Conservation (phyloP, 1,140 invertebrate genomes). For the Ips typographus region DNA sequence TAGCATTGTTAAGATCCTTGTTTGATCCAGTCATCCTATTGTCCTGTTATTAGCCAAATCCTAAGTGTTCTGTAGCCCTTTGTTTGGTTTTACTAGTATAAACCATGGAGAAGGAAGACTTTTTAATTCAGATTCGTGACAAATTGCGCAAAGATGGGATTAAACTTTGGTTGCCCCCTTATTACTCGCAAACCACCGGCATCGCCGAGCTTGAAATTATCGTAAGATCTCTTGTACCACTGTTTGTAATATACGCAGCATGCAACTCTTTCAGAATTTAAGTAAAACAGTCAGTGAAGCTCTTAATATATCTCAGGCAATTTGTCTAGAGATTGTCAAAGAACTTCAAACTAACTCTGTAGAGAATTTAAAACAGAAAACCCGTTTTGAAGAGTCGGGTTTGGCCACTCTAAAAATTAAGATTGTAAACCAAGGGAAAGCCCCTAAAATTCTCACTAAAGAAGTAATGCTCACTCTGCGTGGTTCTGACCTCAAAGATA, state of each 20-base stretch:
- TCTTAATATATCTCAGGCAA: conserved; percentile 56
- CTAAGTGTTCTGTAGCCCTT: no score
- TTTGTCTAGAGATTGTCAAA: conserved; percentile 57
- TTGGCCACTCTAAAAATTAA: conserved; percentile 64
- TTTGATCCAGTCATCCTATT: no score
- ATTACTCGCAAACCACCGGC: conserved; percentile 56
- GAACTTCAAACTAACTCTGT: conserved; percentile 68
- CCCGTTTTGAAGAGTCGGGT: conserved; percentile 65
- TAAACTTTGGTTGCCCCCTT: conserved; percentile 73
- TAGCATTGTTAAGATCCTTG: no score
- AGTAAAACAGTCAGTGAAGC: conserved; percentile 56
- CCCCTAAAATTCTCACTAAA: conserved; percentile 52
- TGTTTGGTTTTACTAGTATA: no score
- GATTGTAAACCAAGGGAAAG: conserved; percentile 52
- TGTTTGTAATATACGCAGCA: background rate
- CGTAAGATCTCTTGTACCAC: conserved; percentile 45
- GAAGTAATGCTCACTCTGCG: conserved; percentile 54
- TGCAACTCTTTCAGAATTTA: conserved; percentile 55
- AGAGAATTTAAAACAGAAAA: conserved; percentile 64
- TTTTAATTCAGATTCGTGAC: conserved; percentile 62
- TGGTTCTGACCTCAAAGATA: conserved; percentile 59
- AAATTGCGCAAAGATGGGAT: conserved; percentile 66
- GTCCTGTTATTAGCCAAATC: no score
- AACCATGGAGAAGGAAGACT: conserved; percentile 57
- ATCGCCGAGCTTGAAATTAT: conserved; percentile 52